Percentiles rank a stretch among this genome's conserved stretches.
Evolutionary conservation across 2,113 vertebrate genomes (phyloP).

Genomic region (Acanthochromis polyacanthus): DNA sequence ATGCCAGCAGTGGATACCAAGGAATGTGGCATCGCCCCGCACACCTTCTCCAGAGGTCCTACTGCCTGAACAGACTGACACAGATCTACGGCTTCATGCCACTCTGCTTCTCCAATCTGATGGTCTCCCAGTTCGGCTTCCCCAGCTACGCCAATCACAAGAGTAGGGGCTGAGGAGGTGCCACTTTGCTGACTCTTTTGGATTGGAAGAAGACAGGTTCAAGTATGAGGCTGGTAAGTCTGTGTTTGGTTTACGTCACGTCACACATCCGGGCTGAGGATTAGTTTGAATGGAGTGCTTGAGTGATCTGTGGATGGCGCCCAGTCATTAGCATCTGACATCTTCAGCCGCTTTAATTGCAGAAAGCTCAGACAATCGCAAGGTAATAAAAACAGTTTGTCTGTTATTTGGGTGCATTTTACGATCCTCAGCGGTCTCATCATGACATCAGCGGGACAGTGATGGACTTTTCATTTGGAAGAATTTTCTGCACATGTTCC

Average conservation of each 20-base stretch:
- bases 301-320: background rate
- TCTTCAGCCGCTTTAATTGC: background rate
- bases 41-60: conserved; percentile 94
- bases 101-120: conserved; percentile 93
- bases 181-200: background rate
- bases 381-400: background rate
- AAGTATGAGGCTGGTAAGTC: conserved; percentile 19
- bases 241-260: background rate
- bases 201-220: background rate
- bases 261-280: no score
- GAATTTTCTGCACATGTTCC: background rate
- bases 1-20: conserved; percentile 90
- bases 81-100: conserved; percentile 92
- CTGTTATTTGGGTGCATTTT: background rate
- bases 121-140: conserved; percentile 97
- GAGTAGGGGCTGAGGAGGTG: conserved; percentile 78
- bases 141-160: conserved; percentile 95
- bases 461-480: conserved; percentile 10
- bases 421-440: conserved; percentile 5
- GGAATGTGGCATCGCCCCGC: conserved; percentile 97
- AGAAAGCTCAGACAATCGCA: background rate
- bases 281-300: background rate
- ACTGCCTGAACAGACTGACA: conserved; percentile 92
- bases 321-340: background rate
- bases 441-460: background rate